Evolutionary conservation across 2,113 vertebrate genomes (phyloP).

Genomic region (Actenoides hombroni): DNA sequence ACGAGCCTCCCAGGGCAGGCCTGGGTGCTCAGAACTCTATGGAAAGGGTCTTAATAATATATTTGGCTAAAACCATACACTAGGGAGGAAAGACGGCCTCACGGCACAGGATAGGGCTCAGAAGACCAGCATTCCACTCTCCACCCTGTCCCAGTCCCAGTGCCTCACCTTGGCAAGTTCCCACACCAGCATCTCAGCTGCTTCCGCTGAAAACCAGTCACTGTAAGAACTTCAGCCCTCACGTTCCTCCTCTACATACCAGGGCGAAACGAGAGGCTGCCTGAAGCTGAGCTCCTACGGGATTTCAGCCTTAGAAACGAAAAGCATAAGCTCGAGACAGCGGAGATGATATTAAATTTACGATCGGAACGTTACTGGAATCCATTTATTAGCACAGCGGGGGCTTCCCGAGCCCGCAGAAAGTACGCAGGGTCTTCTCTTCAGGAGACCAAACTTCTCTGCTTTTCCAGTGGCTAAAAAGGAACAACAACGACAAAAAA

Average conservation of each 20-base stretch:
- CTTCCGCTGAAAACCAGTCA: neutral
- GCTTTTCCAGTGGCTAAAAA: neutral
- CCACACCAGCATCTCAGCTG: neutral
- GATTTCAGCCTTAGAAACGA: neutral
- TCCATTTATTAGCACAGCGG: fast-evolving
- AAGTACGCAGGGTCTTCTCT: fast-evolving
- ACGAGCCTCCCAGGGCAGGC: slow-evolving; percentile 47
- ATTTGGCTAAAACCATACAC: fast-evolving
- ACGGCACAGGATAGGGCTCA: neutral
- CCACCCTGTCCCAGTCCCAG: neutral
- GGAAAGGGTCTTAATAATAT: neutral
- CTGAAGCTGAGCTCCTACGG: neutral
- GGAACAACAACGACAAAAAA: no score
- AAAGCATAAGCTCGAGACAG: fast-evolving
- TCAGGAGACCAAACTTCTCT: neutral
- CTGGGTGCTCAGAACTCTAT: neutral
- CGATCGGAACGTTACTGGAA: neutral
- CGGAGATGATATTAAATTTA: no score
- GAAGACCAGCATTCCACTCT: neutral
- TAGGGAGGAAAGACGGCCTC: neutral
- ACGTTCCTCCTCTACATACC: fast-evolving
- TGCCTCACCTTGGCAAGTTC: neutral
- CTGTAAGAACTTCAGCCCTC: neutral
- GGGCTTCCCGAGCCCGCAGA: neutral
- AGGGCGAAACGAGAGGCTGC: neutral